Percentiles rank a stretch among this genome's conserved stretches.
phyloP scores from a whole-genome alignment of 2,888 invertebrate genomes.

The Calameuta filiformis region DNA sequence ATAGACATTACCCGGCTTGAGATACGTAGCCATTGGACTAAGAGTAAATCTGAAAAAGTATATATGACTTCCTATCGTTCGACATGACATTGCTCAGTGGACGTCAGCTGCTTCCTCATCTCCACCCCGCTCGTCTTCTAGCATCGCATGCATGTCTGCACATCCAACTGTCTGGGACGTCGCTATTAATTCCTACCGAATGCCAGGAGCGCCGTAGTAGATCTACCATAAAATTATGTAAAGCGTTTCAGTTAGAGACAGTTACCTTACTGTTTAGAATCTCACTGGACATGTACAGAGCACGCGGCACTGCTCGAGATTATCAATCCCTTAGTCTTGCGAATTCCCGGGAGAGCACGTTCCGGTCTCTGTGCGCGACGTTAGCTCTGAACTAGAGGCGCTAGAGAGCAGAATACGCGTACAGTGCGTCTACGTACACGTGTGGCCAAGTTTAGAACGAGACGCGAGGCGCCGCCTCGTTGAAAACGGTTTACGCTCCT shows the following conservation, averaged over 20 bases:
- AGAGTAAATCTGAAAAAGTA: neutral
- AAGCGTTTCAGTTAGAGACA: neutral
- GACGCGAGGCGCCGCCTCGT: neutral
- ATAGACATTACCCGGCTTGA: neutral
- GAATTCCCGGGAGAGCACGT: neutral
- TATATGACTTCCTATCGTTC: neutral
- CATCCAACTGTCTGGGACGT: neutral
- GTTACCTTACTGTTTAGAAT: neutral
- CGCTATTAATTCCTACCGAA: neutral
- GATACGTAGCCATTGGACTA: neutral
- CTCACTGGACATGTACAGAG: neutral
- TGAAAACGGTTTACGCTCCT: neutral
- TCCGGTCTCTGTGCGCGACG: neutral
- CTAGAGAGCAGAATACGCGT: neutral
- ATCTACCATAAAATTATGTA: neutral
- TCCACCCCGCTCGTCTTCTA: neutral
- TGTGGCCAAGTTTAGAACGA: neutral
- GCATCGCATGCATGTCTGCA: neutral
- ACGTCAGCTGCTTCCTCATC: neutral
- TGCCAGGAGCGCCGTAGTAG: neutral
- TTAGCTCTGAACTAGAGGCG: neutral
- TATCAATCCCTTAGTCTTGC: neutral
- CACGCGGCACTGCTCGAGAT: neutral
- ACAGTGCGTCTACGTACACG: neutral
- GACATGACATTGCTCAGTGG: neutral